phyloP scores from a whole-genome alignment of 2,113 vertebrate species.

The Gobius niger region DNA sequence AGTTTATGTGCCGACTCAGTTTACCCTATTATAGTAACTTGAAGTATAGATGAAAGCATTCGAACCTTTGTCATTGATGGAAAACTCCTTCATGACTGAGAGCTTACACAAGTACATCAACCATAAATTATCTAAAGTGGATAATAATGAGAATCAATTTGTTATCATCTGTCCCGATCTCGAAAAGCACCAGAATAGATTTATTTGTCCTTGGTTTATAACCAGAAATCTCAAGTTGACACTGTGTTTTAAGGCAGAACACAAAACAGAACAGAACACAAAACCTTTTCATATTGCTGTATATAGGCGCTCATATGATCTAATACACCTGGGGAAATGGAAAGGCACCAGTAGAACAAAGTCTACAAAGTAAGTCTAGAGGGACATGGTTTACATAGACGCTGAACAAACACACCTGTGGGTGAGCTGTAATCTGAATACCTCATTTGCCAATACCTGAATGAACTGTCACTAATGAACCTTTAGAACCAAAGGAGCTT shows the following conservation, averaged over 20 bases:
- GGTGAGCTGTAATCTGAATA: constrained; percentile 12
- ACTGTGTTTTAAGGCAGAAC: not conserved
- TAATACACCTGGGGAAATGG: constrained; percentile 42
- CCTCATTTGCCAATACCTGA: not conserved
- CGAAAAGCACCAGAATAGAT: not conserved
- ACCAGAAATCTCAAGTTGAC: not conserved
- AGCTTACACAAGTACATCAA: no score
- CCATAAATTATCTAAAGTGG: no score
- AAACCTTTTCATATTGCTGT: constrained; percentile 15
- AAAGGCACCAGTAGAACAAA: constrained; percentile 49
- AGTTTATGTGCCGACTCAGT: no score
- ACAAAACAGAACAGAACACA: not conserved
- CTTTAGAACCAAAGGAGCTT: constrained; percentile 7
- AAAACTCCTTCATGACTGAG: no score
- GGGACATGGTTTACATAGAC: constrained; percentile 67
- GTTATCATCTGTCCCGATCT: not conserved
- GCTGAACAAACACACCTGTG: constrained; percentile 28
- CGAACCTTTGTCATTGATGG: no score
- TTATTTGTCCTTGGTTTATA: not conserved
- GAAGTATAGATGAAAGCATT: no score
- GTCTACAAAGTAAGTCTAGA: constrained; percentile 53
- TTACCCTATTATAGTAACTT: no score
- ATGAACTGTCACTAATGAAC: not conserved
- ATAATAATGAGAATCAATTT: not conserved
- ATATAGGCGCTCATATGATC: constrained; percentile 24